phyloP scores from a whole-genome alignment of 2,797 vertebrate genomes.

The Toxotes lorentzi region DNA sequence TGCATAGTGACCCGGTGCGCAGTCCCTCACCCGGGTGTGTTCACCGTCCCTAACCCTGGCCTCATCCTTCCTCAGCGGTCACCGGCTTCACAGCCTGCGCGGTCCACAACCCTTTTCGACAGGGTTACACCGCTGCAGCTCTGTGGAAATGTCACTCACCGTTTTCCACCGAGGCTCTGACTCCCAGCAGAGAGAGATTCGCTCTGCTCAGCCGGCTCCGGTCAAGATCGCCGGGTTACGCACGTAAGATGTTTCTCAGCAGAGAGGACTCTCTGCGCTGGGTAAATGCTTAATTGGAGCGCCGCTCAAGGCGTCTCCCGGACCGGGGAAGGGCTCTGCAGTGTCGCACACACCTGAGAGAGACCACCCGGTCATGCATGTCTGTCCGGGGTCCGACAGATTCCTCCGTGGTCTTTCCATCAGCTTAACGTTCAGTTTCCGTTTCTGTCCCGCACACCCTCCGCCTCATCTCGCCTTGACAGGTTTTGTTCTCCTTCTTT shows the following conservation, averaged over 20 bases:
- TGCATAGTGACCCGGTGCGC: slow-evolving; percentile 46
- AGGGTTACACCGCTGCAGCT: slow-evolving; percentile 11
- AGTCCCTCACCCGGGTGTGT: slow-evolving; percentile 5
- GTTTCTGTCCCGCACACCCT: background rate
- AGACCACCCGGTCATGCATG: background rate
- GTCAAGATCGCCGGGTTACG: slow-evolving; percentile 11
- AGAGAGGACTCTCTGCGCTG: slow-evolving; percentile 4
- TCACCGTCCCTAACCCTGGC: slow-evolving; percentile 22
- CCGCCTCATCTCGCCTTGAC: background rate
- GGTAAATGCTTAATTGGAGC: slow-evolving; percentile 37
- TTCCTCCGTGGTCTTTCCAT: slow-evolving; percentile 13
- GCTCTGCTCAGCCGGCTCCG: background rate
- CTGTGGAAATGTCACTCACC: slow-evolving; percentile 2
- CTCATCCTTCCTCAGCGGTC: slow-evolving; percentile 4
- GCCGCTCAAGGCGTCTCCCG: slow-evolving; percentile 22
- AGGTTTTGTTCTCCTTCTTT: slow-evolving; percentile 35
- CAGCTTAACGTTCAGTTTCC: background rate
- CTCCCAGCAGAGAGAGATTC: background rate
- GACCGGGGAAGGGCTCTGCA: slow-evolving; percentile 27
- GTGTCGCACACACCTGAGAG: slow-evolving; percentile 49
- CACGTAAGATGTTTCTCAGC: background rate
- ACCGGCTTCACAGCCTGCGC: background rate
- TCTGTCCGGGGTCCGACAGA: slow-evolving; percentile 6
- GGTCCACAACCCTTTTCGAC: background rate
- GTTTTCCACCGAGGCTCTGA: background rate